A percentile compares a stretch with the other conserved stretches of the same genome.
phyloP scores from a whole-genome alignment of 2,113 vertebrate species.

The Herpailurus yagouaroundi region DNA sequence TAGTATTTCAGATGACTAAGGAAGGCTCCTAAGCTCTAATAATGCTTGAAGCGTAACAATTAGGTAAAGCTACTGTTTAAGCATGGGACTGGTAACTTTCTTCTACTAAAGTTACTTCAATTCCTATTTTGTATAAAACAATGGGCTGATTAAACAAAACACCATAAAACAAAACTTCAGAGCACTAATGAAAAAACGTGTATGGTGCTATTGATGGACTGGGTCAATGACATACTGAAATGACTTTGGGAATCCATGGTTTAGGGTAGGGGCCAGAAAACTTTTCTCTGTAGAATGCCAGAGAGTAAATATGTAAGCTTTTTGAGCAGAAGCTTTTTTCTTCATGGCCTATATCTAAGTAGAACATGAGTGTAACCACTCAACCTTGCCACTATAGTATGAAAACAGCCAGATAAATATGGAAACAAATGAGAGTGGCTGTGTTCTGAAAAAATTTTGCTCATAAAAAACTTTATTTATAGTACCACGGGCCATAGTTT shows the following conservation, averaged over 20 bases:
- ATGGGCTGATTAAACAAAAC: background rate
- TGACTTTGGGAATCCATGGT: background rate
- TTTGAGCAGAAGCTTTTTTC: background rate
- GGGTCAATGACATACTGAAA: background rate
- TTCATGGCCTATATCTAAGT: no score
- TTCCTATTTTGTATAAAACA: slow-evolving; percentile 12
- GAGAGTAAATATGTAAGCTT: slow-evolving; percentile 28
- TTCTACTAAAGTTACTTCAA: background rate
- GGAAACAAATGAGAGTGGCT: background rate
- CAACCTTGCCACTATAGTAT: background rate
- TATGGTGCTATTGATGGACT: background rate
- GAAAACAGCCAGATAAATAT: background rate
- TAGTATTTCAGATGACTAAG: background rate
- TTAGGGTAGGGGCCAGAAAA: background rate
- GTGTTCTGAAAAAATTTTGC: slow-evolving; percentile 27
- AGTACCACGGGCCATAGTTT: background rate
- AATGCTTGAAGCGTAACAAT: background rate
- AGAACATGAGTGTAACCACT: background rate
- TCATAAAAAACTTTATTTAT: slow-evolving; percentile 1
- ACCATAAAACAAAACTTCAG: slow-evolving; percentile 2
- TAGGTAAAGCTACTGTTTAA: background rate
- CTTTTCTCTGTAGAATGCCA: background rate
- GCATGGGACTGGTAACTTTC: background rate
- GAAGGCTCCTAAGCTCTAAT: background rate
- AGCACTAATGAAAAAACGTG: background rate